Evolutionary conservation across 2,797 vertebrate species (phyloP).

Genomic region (Oryzias sinensis): DNA sequence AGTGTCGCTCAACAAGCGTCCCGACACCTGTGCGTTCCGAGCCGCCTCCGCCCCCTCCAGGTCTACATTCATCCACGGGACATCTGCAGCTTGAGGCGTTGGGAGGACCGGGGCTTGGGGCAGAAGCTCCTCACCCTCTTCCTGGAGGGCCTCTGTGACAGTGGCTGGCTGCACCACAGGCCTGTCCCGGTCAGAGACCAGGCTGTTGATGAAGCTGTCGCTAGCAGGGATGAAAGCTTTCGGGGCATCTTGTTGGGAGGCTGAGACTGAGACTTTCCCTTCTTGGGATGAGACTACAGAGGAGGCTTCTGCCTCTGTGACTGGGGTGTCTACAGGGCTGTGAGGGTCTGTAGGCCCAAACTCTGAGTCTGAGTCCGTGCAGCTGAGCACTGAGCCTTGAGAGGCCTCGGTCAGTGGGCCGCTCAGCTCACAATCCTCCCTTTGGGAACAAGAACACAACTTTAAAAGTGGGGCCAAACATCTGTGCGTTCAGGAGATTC

Average conservation of each 20-base stretch:
- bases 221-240: constrained; percentile 72
- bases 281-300: constrained; percentile 45
- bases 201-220: constrained; percentile 81
- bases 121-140: constrained; percentile 20
- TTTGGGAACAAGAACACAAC: constrained; percentile 43
- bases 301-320: constrained; percentile 57
- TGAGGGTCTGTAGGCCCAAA: constrained; percentile 41
- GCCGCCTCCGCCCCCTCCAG: constrained; percentile 81
- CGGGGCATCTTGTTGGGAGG: constrained; percentile 30
- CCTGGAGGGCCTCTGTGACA: constrained; percentile 44
- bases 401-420: constrained; percentile 83
- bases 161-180: constrained; percentile 22
- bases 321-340: constrained; percentile 20
- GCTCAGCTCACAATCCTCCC: constrained; percentile 83
- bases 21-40: constrained; percentile 48
- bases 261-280: constrained; percentile 8
- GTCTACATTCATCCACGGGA: constrained; percentile 92
- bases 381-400: constrained; percentile 74
- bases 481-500: background rate
- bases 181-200: constrained; percentile 74
- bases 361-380: constrained; percentile 81
- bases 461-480: background rate
- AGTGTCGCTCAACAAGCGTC: background rate
- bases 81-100: constrained; percentile 39
- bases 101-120: constrained; percentile 44